Evolutionary conservation across 2,888 invertebrate genomes (phyloP), one percentile per base, ranked within the genome.

Genomic region (Protonemura montana): DNA sequence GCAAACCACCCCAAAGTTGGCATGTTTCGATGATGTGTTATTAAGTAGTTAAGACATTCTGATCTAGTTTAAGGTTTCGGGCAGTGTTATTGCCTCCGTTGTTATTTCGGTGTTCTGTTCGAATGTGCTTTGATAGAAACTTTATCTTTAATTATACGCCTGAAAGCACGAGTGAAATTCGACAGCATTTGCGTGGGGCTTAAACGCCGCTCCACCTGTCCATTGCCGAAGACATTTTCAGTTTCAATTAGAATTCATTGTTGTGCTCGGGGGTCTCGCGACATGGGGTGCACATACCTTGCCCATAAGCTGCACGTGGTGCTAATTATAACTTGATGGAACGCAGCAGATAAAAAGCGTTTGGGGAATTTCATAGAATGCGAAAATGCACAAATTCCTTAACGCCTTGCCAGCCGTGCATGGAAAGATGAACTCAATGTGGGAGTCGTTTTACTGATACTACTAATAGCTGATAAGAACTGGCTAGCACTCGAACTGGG

Each of bases 41-140:
- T 78, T 78, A 78, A 78, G 78, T 78, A 78, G 78, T 78, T 78
- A 27, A 16, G 78, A 78, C 28, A 78, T 78, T 78, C n/a, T 59
- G 59, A 59, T 59, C 59, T 59, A 59, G 59, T 59, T 59, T 59
- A 21, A 21, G 59, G 59, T 21, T 59, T 21, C 59, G 59, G 59
- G 59, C 59, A 21, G 59, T 21, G 41, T 41, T 41, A 59, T 59
- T 59, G 59, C 59, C 59, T 59, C 13, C 13, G 59, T 13, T 59
- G 35, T 10, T 59, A 21, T 59, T 59, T 59, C 21, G 59, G 16
- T 59, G 59, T 59, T 59, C 59, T 59, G 59, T 13, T 3, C 13
- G 59, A 21, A 59, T 59, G 59, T 59, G 59, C 59, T 59, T 59
- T 59, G 59, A 59, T 59, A 59, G 3, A 59, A 59, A 59, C 59